These are phyloP conservation scores for Micrasema longulum DNA, from an alignment of 1,140 invertebrate genomes.

Conservation along the genomic window DNA sequence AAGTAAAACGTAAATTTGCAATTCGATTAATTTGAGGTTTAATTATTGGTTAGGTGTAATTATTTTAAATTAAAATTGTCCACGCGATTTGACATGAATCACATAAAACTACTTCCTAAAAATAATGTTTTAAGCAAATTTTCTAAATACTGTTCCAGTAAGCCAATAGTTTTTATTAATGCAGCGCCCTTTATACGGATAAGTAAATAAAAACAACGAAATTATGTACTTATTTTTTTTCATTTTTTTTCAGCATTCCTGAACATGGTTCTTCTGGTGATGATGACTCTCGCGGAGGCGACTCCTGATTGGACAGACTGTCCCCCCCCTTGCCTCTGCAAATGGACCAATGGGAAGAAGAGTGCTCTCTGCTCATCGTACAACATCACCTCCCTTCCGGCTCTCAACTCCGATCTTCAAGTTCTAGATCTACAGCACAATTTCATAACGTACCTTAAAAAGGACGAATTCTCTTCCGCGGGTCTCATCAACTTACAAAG, in stretches of 20 bases:
- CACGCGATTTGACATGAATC: too few species aligned
- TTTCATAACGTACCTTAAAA: slow-evolving; percentile 74
- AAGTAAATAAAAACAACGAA: not conserved
- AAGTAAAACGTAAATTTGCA: too few species aligned
- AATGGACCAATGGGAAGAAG: slow-evolving; percentile 86
- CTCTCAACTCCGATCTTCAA: slow-evolving; percentile 80
- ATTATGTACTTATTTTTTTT: not conserved
- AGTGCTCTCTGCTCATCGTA: slow-evolving; percentile 80
- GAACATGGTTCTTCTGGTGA: slow-evolving; percentile 46
- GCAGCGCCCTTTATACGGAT: not conserved
- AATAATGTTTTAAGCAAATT: too few species aligned
- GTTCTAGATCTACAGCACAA: slow-evolving; percentile 83
- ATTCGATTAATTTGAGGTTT: too few species aligned
- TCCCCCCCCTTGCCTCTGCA: slow-evolving; percentile 79
- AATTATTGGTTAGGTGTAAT: too few species aligned
- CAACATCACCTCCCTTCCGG: slow-evolving; percentile 75
- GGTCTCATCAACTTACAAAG: slow-evolving; percentile 82
- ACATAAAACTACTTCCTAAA: too few species aligned
- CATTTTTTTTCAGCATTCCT: slow-evolving; percentile 47
- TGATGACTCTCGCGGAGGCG: slow-evolving; percentile 41
- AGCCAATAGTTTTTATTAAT: too few species aligned
- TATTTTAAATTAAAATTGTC: too few species aligned
- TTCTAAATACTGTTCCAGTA: too few species aligned
- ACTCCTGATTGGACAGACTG: slow-evolving; percentile 78
- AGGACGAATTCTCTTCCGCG: slow-evolving; percentile 78